A percentile compares a stretch with the other conserved stretches of the same genome.
phyloP scores from a whole-genome alignment of 2,797 vertebrate genomes.

The Amblyraja radiata region DNA sequence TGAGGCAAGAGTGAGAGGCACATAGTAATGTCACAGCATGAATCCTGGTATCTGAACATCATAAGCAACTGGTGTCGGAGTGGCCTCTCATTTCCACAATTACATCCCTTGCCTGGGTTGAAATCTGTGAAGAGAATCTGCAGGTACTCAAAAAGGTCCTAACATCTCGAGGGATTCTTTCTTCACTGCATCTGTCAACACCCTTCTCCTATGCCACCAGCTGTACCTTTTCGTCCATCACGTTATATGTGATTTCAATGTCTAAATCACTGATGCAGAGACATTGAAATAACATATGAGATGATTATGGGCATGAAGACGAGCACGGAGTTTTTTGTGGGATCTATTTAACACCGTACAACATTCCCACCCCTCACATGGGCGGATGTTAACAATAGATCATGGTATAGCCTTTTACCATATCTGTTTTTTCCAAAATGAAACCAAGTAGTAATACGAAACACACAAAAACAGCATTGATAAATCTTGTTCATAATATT shows the following conservation, averaged over 20 bases:
- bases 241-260: neutral
- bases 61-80: no score
- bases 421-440: neutral
- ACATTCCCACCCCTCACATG: no score
- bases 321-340: neutral
- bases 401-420: neutral
- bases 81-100: no score
- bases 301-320: neutral
- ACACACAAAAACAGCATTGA: neutral
- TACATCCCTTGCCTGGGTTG: no score
- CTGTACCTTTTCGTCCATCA: neutral
- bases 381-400: neutral
- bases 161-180: no score
- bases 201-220: neutral
- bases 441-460: neutral
- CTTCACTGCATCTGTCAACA: neutral
- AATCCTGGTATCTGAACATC: no score
- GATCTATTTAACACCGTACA: neutral
- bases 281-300: no score
- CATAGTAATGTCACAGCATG: no score
- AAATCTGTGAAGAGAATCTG: no score
- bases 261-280: neutral
- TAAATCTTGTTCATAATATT: neutral
- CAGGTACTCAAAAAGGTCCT: no score
- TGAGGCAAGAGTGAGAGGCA: no score